phyloP scores from a whole-genome alignment of 2,888 invertebrate species.

The Microplitis deprimator region DNA sequence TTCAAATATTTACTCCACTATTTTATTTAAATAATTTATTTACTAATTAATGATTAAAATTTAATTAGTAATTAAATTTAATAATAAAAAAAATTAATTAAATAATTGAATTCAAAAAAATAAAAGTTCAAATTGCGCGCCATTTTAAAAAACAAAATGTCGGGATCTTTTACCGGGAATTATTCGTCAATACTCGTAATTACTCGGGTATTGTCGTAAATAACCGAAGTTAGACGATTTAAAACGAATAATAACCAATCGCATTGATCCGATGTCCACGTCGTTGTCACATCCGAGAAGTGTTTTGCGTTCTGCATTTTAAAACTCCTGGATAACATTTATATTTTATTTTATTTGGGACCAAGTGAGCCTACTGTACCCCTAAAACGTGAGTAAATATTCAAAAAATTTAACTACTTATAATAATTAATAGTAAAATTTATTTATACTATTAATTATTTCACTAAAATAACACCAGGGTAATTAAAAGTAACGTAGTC shows the following conservation, averaged over 20 bases:
- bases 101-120: neutral
- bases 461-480: neutral
- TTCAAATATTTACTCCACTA: too few relatives aligned
- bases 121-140: slow-evolving; percentile 7
- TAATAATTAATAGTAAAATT: neutral
- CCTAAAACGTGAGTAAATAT: slow-evolving; percentile 61
- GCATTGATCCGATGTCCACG: slow-evolving; percentile 62
- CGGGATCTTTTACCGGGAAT: slow-evolving; percentile 20
- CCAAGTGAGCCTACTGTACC: slow-evolving; percentile 59
- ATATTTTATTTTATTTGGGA: slow-evolving; percentile 62
- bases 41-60: neutral
- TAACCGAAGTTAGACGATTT: slow-evolving; percentile 21
- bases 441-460: neutral
- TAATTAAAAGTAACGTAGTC: too few relatives aligned
- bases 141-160: slow-evolving; percentile 12
- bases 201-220: neutral
- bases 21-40: too few relatives aligned
- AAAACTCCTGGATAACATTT: slow-evolving; percentile 59
- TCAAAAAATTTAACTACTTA: neutral
- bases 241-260: slow-evolving; percentile 34
- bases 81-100: neutral
- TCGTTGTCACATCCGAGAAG: slow-evolving; percentile 65
- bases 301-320: slow-evolving; percentile 61
- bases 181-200: slow-evolving; percentile 14
- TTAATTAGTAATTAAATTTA: neutral